These are phyloP conservation scores for Sebastes diaconus DNA, from an alignment of 2,797 vertebrate species.

Conservation along the genomic window DNA sequence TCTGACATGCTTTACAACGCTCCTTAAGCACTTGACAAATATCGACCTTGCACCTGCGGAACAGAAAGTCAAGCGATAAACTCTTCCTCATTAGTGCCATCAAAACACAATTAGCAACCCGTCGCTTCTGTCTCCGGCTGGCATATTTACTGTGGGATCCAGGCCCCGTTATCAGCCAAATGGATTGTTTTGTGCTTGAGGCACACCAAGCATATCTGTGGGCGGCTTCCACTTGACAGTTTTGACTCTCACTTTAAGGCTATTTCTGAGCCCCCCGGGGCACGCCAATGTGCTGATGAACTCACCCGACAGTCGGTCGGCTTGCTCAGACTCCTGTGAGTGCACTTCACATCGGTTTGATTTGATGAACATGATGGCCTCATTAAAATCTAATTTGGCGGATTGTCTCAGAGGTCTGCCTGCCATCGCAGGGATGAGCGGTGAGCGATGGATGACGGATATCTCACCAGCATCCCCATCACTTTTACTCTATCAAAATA, in stretches of 20 bases:
- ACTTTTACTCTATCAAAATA: neutral
- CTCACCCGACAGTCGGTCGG: conserved; percentile 41
- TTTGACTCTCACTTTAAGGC: conserved; percentile 60
- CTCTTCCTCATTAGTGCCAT: conserved; percentile 29
- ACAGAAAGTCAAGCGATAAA: conserved; percentile 7
- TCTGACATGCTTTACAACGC: neutral
- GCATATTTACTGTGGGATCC: conserved; percentile 45
- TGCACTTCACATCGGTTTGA: conserved; percentile 47
- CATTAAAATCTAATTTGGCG: conserved; percentile 59
- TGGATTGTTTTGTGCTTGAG: conserved; percentile 55
- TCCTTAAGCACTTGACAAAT: neutral
- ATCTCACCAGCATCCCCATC: neutral
- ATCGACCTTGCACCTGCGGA: neutral
- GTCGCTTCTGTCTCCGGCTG: neutral
- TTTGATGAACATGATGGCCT: conserved; percentile 48
- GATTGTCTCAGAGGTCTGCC: conserved; percentile 25
- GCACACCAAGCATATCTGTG: conserved; percentile 67
- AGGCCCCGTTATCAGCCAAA: conserved; percentile 50
- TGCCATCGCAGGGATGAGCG: neutral
- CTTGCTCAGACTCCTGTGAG: conserved; percentile 30
- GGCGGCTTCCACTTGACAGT: conserved; percentile 61
- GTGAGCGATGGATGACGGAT: neutral
- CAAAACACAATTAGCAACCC: conserved; percentile 31
- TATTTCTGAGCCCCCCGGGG: conserved; percentile 35
- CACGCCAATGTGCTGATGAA: conserved; percentile 44